Base-by-base conservation (phyloP, 2,888 invertebrate species). In the Nomada flava region DNA sequence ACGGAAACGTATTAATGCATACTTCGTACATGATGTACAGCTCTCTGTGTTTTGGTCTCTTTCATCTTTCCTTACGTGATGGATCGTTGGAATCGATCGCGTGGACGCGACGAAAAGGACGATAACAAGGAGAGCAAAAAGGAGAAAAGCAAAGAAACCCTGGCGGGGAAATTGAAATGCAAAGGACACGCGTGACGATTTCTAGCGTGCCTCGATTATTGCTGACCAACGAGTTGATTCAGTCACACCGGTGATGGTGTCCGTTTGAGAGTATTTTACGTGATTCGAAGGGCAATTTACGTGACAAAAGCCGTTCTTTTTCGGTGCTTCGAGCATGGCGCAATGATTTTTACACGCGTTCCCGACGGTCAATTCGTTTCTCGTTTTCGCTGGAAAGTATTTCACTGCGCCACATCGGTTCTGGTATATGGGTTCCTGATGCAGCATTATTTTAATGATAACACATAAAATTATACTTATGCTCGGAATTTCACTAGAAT, bases 111-210 rank as follows among this genome's bases (percentile, higher is more conserved):
- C 26, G 23, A 64, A 82, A 68, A 82, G 18, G 72, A 50, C 47
- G 15, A 44, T 23, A 1, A 18, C 42, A 52, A 42, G 68, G 64
- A 59, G 13, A 47, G 13, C 20, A 47, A 47, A 47, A 15, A 13
- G 47, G 13, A 11, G 47, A 47, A 13, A 13, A 0, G 13, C 2
- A 59, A 47, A 55, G 63, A 82, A 82, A 59, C 29, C 55, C 47
- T 72, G 82, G 82, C 81, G 82, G 76, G 81, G 81, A 82, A 82
- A 76, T 76, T 76, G 71, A 53, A 82, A 76, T 81, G 62, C 82
- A 71, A 81, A 78, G 76, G 67, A 68, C 81, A 82, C 81, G 81
- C 81, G 82, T 75, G 44, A 60, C 36, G 36, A 69, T 50, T 53
- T 69, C 36, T 36, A 7, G 36, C 36, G 36, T 36, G 47, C 4